Evolutionary conservation across 35 echinoderm and acorn worm genomes (phyloP), one percentile per base, ranked within the genome.

Genomic region (Amphiura filiformis): DNA sequence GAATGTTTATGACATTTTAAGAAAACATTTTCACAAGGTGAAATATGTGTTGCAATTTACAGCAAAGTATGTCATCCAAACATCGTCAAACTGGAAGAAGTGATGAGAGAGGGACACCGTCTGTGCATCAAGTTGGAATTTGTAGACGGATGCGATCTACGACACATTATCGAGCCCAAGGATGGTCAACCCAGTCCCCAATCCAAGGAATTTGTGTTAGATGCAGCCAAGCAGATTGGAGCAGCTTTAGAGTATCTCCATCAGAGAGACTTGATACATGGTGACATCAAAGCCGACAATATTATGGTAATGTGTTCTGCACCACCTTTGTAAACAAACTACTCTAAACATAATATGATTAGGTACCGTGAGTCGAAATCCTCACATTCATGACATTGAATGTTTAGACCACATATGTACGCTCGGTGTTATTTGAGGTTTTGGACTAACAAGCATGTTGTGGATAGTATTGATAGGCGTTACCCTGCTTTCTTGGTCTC

Each of bases 61-160:
- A 87, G 85, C 39, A 78, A 87, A 31, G 31, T 76, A 31, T 87
- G 70, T 37, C 85, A 87, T 49, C 85, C 85, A 78, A 86, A 87
- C 39, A 87, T 87, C 1, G 65, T 87, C 17, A 87, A 87, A 31
- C 34, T 77, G n/a, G 75, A 87, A 33, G 75, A 78, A 15, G 49
- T 77, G 15, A 76, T 44, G 28, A 35, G 85, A 38, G n/a, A 87
- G 44, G 85, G 38, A 1, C 33, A 87, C 23, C 32, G 65, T 14
- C 39, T 78, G 0, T 87, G 9, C n/a, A 38, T 87, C 35, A 87
- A 87, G 40, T 33, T 87, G 13, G 85, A 87, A 41, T 87, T 78
- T 78, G 65, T 77, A 32, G 85, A 78, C 42, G 65, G 85, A 0
- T 0, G 36, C 22, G 40, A 87, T 78, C 75, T 87, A 36, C 35